phyloP scores from a whole-genome alignment of 1,140 invertebrate species.

The Aphelenchoides besseyi region DNA sequence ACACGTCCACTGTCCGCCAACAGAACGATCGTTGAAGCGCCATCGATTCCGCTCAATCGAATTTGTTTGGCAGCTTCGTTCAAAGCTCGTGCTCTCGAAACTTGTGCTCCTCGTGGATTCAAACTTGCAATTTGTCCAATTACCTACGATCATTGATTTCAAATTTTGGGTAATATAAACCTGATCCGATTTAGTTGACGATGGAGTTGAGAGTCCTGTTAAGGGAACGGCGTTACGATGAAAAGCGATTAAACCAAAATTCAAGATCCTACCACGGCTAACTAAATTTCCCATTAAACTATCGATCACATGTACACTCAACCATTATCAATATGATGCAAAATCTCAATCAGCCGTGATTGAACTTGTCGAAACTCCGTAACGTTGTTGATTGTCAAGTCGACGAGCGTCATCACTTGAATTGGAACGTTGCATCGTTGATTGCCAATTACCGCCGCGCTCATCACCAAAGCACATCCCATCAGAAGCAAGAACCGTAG shows the following conservation, averaged over 20 bases:
- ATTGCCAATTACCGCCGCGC: too few species aligned
- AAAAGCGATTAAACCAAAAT: constrained; percentile 29
- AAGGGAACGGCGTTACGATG: constrained; percentile 26
- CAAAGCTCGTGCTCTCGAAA: constrained; percentile 35
- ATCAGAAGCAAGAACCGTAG: too few species aligned
- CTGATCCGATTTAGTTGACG: background rate
- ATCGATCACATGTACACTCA: background rate
- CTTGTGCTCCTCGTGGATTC: constrained; percentile 28
- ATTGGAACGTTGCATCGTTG: background rate
- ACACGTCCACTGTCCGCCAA: constrained; percentile 31
- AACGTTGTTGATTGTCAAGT: constrained; percentile 22
- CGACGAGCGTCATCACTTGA: background rate
- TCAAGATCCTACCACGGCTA: constrained; percentile 21
- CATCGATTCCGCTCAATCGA: constrained; percentile 1
- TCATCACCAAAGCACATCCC: too few species aligned
- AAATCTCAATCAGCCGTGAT: background rate
- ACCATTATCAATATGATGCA: too few species aligned
- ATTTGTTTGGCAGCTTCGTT: constrained; percentile 31
- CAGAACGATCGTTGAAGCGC: constrained; percentile 16
- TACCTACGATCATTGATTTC: constrained; percentile 24
- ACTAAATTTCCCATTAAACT: constrained; percentile 19
- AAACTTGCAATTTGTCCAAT: constrained; percentile 28
- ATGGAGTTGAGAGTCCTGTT: background rate
- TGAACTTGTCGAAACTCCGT: constrained; percentile 14
- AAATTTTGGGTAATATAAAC: background rate